Conservation (phyloP, 2,888 invertebrate genomes). For the Aleiodes testaceus region DNA sequence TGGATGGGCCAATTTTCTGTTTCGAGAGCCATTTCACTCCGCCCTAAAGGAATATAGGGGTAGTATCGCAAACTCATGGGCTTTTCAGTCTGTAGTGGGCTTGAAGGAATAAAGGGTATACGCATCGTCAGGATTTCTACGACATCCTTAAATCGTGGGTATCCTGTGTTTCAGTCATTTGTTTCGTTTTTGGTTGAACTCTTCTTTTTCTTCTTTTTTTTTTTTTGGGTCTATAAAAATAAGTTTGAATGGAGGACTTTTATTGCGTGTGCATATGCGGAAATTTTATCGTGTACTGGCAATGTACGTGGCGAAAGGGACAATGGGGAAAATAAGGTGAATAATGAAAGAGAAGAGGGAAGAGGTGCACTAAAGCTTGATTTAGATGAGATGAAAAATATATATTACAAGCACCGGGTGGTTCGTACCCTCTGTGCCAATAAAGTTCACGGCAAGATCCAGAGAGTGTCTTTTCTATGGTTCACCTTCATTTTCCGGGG, state of each 20-base stretch:
- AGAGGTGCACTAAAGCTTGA: constrained; percentile 41
- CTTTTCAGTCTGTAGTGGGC: not conserved
- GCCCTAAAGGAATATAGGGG: constrained; percentile 47
- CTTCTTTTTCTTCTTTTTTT: constrained; percentile 5
- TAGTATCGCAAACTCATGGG: constrained; percentile 19
- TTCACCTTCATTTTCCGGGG: constrained; percentile 24
- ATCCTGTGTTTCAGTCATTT: not conserved
- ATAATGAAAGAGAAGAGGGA: not conserved
- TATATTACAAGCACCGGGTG: constrained; percentile 45
- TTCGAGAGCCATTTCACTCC: constrained; percentile 51
- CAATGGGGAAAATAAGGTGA: constrained; percentile 9
- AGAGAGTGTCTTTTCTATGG: constrained; percentile 10
- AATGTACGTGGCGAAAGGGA: constrained; percentile 17
- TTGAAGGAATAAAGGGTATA: constrained; percentile 30
- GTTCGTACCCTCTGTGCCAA: constrained; percentile 30
- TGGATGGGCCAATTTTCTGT: constrained; percentile 70
- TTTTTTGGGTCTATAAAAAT: constrained; percentile 38
- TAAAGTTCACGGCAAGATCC: constrained; percentile 32
- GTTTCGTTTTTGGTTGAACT: no score
- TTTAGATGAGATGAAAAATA: constrained; percentile 56
- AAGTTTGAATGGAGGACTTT: constrained; percentile 18
- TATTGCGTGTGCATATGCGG: constrained; percentile 30
- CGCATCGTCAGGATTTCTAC: constrained; percentile 43
- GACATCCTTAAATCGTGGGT: constrained; percentile 17
- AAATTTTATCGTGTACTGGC: constrained; percentile 24